Evolutionary conservation across 2,797 vertebrate genomes (phyloP).

Genomic region (Dipus sagitta): DNA sequence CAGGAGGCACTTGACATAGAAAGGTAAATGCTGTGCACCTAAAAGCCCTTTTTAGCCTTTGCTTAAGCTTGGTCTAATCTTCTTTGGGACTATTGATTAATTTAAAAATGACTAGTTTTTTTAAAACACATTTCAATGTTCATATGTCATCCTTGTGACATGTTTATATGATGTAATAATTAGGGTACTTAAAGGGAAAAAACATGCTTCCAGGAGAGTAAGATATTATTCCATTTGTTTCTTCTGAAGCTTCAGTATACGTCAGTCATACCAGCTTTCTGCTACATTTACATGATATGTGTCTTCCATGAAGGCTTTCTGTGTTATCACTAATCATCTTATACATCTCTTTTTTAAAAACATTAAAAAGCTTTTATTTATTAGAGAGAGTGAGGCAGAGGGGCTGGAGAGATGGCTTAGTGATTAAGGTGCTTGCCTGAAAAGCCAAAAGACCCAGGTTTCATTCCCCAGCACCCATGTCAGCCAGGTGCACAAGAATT

Average conservation of each 20-base stretch:
- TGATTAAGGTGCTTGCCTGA: too few relatives aligned
- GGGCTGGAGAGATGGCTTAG: too few relatives aligned
- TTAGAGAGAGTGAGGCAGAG: too few relatives aligned
- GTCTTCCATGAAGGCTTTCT: slow-evolving; percentile 2
- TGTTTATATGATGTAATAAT: not conserved
- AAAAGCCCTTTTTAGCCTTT: not conserved
- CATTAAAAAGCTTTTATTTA: not conserved
- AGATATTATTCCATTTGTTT: slow-evolving; percentile 25
- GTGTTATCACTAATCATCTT: not conserved
- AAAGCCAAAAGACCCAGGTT: too few relatives aligned
- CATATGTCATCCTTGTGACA: slow-evolving; percentile 58
- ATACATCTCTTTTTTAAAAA: not conserved
- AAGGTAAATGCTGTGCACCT: slow-evolving; percentile 80
- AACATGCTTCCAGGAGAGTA: slow-evolving; percentile 32
- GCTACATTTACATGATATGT: not conserved
- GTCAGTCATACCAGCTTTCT: not conserved
- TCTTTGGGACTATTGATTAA: slow-evolving; percentile 50
- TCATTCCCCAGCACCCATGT: too few relatives aligned
- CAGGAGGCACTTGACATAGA: slow-evolving; percentile 86
- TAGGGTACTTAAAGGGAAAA: slow-evolving; percentile 55
- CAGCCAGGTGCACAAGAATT: too few relatives aligned
- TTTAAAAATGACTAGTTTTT: slow-evolving; percentile 24
- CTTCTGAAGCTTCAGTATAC: not conserved
- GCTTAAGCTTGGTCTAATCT: not conserved
- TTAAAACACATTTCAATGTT: slow-evolving; percentile 54